Evolutionary conservation across 2,113 vertebrate species (phyloP).

Genomic region (Casuarius casuarius): DNA sequence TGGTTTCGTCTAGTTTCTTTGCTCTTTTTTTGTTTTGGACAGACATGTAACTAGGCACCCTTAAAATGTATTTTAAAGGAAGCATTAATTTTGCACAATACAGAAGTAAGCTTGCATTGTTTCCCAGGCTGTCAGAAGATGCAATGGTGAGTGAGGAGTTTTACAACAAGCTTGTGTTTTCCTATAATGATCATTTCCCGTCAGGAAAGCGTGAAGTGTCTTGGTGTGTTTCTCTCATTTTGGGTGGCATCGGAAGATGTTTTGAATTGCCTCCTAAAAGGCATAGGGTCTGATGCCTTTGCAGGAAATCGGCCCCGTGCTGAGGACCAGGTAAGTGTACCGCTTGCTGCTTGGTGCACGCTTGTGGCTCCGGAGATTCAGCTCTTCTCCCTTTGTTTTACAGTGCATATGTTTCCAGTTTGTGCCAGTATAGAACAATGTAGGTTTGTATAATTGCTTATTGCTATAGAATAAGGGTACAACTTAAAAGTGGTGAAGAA

Average conservation of each 20-base stretch:
- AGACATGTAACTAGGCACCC: background rate
- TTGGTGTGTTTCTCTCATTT: background rate
- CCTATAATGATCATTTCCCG: background rate
- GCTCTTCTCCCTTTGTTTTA: background rate
- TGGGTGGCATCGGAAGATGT: background rate
- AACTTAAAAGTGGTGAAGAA: background rate
- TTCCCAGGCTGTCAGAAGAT: background rate
- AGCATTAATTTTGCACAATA: background rate
- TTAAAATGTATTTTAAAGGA: background rate
- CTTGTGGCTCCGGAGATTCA: background rate
- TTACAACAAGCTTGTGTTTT: background rate
- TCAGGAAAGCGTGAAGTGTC: background rate
- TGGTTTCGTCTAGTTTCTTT: background rate
- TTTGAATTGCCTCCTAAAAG: background rate
- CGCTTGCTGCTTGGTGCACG: rapidly evolving
- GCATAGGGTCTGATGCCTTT: background rate
- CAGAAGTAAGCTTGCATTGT: background rate
- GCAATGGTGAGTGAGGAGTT: background rate
- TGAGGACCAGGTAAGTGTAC: background rate
- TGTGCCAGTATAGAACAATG: background rate
- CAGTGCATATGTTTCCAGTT: background rate
- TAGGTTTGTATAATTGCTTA: background rate
- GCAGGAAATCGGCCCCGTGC: background rate
- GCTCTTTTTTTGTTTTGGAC: background rate
- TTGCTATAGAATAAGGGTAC: background rate